Evolutionary conservation across 2,888 invertebrate genomes (phyloP).

Genomic region (Malthinus seriepunctatus): DNA sequence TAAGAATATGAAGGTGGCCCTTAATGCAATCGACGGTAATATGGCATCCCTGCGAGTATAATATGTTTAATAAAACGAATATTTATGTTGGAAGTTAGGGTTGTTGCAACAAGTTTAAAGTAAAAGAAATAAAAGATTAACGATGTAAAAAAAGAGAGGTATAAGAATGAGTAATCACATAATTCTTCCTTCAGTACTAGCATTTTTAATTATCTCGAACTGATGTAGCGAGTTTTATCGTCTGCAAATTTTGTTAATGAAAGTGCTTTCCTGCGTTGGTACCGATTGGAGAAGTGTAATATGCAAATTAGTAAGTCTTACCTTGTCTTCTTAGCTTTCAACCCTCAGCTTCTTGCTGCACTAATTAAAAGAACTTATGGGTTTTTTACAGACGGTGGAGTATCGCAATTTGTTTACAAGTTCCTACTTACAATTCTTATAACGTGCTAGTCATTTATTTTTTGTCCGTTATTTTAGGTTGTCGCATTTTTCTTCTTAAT

Average conservation of each 20-base stretch:
- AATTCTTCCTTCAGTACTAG: slow-evolving; percentile 43
- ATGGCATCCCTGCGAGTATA: not conserved
- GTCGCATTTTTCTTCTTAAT: slow-evolving; percentile 47
- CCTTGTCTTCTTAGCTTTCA: slow-evolving; percentile 23
- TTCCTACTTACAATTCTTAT: slow-evolving; percentile 43
- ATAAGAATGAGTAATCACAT: slow-evolving; percentile 30
- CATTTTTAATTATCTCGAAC: slow-evolving; percentile 52
- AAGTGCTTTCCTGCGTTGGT: slow-evolving; percentile 44
- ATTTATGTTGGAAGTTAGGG: slow-evolving; percentile 6
- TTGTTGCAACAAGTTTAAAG: slow-evolving; percentile 18
- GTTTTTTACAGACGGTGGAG: slow-evolving; percentile 43
- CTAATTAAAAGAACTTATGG: slow-evolving; percentile 55
- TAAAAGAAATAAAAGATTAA: slow-evolving; percentile 8
- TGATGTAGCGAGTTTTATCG: slow-evolving; percentile 51
- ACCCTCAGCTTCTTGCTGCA: slow-evolving; percentile 39
- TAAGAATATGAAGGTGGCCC: not conserved
- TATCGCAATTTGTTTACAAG: slow-evolving; percentile 48
- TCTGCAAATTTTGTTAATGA: slow-evolving; percentile 54
- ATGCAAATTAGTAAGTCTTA: slow-evolving; percentile 41
- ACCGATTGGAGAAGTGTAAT: slow-evolving; percentile 42
- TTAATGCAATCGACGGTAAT: slow-evolving; percentile 1
- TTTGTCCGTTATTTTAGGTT: slow-evolving; percentile 45
- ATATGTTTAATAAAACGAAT: not conserved
- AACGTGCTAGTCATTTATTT: slow-evolving; percentile 47
- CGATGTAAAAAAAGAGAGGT: slow-evolving; percentile 8